These are phyloP conservation scores for Drosophila picticornis DNA, from an alignment of 2,888 invertebrate species.

Conservation along the genomic window DNA sequence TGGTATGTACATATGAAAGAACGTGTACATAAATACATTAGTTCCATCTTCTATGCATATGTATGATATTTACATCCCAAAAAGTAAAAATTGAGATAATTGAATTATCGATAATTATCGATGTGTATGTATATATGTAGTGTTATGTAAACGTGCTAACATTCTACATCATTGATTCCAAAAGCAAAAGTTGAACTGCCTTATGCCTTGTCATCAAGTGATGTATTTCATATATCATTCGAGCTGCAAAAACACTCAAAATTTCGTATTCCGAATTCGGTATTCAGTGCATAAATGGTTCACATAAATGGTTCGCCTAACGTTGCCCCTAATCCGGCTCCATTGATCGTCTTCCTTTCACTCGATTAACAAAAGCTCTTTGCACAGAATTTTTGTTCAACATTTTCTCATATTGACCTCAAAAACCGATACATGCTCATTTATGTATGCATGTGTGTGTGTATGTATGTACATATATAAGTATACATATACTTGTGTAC, in stretches of 20 bases:
- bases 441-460: background rate
- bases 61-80: background rate
- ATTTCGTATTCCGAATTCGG: background rate
- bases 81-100: background rate
- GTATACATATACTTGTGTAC: constrained; percentile 3
- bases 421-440: constrained; percentile 33
- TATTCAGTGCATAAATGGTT: constrained; percentile 4
- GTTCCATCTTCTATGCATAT: background rate
- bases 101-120: background rate
- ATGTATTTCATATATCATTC: background rate
- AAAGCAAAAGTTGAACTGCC: background rate
- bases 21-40: background rate
- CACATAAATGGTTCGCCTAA: background rate
- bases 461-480: constrained; percentile 3
- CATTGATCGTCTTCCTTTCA: constrained; percentile 53
- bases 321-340: constrained; percentile 33
- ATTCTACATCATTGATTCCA: background rate
- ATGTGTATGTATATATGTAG: background rate
- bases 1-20: background rate
- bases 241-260: background rate
- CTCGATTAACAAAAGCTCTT: constrained; percentile 48
- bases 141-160: background rate
- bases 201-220: background rate
- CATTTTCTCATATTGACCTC: constrained; percentile 57
- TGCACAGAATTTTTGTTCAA: constrained; percentile 42